Evolutionary conservation across 2,888 invertebrate species (phyloP), one percentile per base, ranked within the genome.

Genomic region (Dimorphilus gyrociliatus): DNA sequence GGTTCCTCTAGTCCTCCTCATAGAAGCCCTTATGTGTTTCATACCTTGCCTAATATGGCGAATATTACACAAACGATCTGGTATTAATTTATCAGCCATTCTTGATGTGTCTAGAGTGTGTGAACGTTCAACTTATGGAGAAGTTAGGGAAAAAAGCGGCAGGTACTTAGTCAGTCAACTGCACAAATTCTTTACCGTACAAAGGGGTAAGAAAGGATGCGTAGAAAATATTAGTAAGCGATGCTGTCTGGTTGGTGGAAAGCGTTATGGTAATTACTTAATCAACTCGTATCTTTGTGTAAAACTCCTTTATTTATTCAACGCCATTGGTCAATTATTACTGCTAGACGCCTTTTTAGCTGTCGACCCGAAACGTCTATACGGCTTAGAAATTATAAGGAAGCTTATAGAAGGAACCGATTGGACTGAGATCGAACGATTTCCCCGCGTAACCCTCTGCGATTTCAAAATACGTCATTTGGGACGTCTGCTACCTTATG

Each of bases 281-380:
- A 59, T 64, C 10, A 50, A 61, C 13, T 53, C 65, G 27, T 67
- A 67, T 44, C 51, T 64, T 44, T 53, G 64, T 42, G 53, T 58
- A 38, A 66, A 66, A 41, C 39, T 61, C 13, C 44, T 66, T 18
- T 64, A 65, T 38, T 51, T 64, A 37, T 46, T 53, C 31, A 65
- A 66, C 44, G 62, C 63, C 19, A 49, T 65, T 12, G 61, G 63
- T 12, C 66, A 67, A 44, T 52, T 67, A 30, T 62, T 65, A 41
- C 51, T 65, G 33, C 51, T 67, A 25, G 65, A 67, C 45, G 55
- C 58, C 36, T 66, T 68, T 37, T 53, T 67, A 14, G 66, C 65
- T 28, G 56, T 53, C 26, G 55, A 59, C 33, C 58, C 50, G 39
- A 50, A 54, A 35, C 47, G 48, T n/a, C n/a, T n/a, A n/a, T 21